These are phyloP conservation scores for Tiaroga cobitis DNA, from an alignment of 2,797 vertebrate genomes.

Conservation along the genomic window DNA sequence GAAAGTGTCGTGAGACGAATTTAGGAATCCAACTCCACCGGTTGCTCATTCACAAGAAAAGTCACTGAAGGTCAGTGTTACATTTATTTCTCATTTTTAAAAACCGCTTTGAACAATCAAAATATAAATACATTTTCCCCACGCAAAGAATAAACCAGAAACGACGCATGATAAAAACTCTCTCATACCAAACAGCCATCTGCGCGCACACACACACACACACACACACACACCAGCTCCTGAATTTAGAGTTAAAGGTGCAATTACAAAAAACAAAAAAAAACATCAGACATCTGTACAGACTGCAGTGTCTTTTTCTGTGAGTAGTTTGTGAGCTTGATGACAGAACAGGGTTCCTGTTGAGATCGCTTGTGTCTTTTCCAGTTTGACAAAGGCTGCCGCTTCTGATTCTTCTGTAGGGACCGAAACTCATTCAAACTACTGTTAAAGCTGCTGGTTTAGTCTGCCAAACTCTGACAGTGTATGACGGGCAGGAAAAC, in stretches of 20 bases:
- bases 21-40: not conserved
- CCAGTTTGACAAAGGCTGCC: conserved; percentile 1
- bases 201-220: conserved; percentile 35
- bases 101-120: conserved; percentile 76
- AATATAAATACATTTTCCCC: conserved; percentile 80
- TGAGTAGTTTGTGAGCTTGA: conserved; percentile 11
- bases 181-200: conserved; percentile 28
- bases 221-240: no score
- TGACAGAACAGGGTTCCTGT: not conserved
- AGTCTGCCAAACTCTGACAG: conserved; percentile 13
- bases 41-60: not conserved
- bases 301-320: conserved; percentile 24
- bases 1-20: no score
- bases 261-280: conserved; percentile 46
- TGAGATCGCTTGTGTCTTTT: conserved; percentile 1
- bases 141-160: conserved; percentile 48
- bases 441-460: conserved; percentile 34
- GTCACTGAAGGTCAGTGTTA: conserved; percentile 20
- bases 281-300: conserved; percentile 19
- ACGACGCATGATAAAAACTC: conserved; percentile 37
- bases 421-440: conserved; percentile 7
- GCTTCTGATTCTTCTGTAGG: not conserved
- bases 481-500: conserved; percentile 7
- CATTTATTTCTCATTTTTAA: conserved; percentile 76
- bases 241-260: conserved; percentile 68